Base-by-base conservation (phyloP, 2,888 invertebrate species). In the Ryuthela nishihirai region DNA sequence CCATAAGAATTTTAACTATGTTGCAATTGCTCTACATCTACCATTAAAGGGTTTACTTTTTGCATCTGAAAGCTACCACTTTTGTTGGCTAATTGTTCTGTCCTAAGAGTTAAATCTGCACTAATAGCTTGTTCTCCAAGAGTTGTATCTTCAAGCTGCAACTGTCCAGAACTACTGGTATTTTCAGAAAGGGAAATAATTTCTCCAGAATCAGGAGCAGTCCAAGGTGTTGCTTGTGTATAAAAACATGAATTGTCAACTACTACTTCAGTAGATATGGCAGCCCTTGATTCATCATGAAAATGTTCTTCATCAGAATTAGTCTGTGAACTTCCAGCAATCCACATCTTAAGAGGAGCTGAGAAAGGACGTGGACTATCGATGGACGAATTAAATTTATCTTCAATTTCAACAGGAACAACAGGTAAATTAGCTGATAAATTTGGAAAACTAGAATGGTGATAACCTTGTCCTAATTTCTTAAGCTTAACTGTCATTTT, bases 251-350 rank as follows among this genome's bases (percentile, higher is more conserved):
- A n/a, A n/a, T n/a, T n/a, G n/a, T n/a, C n/a, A n/a, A n/a, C n/a
- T n/a, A n/a, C n/a, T n/a, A n/a, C n/a, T n/a, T n/a, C n/a, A n/a
- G n/a, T n/a, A n/a, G n/a, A n/a, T n/a, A n/a, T n/a, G n/a, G n/a
- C n/a, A n/a, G n/a, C n/a, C n/a, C n/a, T n/a, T n/a, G n/a, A n/a
- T n/a, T n/a, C n/a, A n/a, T n/a, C n/a, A n/a, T n/a, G n/a, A n/a
- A n/a, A n/a, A n/a, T n/a, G 48, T 15, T 63, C 64, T 3, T 64
- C 64, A 4, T 64, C 64, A 2, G 64, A 64, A 35, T 60, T 64
- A 3, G 55, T 54, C 1, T 52, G 55, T 12, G 60, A 64, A 34
- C 54, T 59, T 9, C 54, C 56, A 1, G 38, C 42, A 12, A 47
- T 58, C 64, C 62, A 62, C 18, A 49, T 26, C 17, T 38, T 55